Percentiles rank a stretch among this genome's conserved stretches.
These are phyloP conservation scores for Podocnemis expansa DNA, from an alignment of 2,113 vertebrate species.

Conservation along the genomic window DNA sequence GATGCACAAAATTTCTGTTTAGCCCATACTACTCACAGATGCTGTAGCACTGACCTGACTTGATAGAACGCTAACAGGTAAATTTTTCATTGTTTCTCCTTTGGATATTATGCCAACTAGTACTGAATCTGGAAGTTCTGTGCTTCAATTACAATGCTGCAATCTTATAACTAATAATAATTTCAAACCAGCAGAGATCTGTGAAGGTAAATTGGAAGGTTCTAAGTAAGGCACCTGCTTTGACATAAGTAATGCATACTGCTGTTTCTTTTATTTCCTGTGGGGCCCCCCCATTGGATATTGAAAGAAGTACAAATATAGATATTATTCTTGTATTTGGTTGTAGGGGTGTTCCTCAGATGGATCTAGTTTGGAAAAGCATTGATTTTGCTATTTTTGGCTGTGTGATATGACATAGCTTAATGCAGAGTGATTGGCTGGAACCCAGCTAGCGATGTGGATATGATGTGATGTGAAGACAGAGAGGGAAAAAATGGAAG, in stretches of 20 bases:
- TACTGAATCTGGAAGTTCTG: slow-evolving; percentile 50
- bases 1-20: slow-evolving; percentile 2
- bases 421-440: background rate
- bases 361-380: background rate
- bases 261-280: background rate
- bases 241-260: background rate
- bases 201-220: slow-evolving; percentile 1
- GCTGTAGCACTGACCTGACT: background rate
- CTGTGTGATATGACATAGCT: background rate
- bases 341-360: background rate
- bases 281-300: background rate
- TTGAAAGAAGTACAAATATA: background rate
- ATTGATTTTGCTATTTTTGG: background rate
- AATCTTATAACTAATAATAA: slow-evolving; percentile 26
- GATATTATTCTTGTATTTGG: background rate
- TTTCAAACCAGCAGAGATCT: slow-evolving; percentile 9
- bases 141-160: slow-evolving; percentile 35
- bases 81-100: slow-evolving; percentile 53
- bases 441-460: background rate
- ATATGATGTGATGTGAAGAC: background rate
- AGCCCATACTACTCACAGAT: background rate
- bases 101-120: background rate
- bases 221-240: background rate
- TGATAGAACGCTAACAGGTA: slow-evolving; percentile 49
- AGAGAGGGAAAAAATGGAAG: background rate